Percentiles rank a stretch among this genome's conserved stretches.
phyloP scores from a whole-genome alignment of 2,113 vertebrate species.

The Nycticorax nycticorax region DNA sequence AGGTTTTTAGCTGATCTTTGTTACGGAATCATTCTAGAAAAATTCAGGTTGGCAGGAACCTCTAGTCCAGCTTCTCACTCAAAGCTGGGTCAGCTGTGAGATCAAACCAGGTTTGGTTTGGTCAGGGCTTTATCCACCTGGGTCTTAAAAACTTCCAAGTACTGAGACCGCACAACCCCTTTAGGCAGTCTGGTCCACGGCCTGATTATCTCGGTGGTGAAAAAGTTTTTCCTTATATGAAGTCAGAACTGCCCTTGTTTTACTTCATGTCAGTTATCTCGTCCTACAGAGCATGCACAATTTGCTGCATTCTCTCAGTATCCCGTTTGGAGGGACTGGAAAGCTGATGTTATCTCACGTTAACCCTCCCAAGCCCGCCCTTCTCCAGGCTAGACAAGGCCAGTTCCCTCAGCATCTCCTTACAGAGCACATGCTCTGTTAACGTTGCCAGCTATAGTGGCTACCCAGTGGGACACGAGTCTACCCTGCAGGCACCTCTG shows the following conservation, averaged over 20 bases:
- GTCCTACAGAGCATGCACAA: background rate
- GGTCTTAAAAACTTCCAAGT: background rate
- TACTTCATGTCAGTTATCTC: background rate
- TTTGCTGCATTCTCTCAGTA: background rate
- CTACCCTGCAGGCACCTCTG: background rate
- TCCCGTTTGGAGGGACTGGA: background rate
- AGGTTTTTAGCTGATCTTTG: background rate
- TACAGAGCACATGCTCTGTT: background rate
- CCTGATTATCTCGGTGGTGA: background rate
- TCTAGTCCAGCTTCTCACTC: background rate
- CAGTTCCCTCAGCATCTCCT: background rate
- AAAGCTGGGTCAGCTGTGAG: background rate
- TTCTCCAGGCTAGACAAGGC: background rate
- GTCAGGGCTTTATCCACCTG: background rate
- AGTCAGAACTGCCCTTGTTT: background rate
- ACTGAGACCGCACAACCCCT: background rate
- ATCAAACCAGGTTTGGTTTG: background rate
- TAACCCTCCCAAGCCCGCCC: background rate
- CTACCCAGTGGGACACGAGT: background rate
- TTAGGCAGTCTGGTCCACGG: background rate
- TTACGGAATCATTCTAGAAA: background rate
- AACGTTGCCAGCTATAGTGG: background rate
- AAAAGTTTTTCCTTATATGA: background rate
- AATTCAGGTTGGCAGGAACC: background rate
- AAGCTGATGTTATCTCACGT: background rate